A percentile compares a stretch with the other conserved stretches of the same genome.
Conservation (phyloP, 1,140 invertebrate genomes). For the Yoshiicerus persimilis region DNA sequence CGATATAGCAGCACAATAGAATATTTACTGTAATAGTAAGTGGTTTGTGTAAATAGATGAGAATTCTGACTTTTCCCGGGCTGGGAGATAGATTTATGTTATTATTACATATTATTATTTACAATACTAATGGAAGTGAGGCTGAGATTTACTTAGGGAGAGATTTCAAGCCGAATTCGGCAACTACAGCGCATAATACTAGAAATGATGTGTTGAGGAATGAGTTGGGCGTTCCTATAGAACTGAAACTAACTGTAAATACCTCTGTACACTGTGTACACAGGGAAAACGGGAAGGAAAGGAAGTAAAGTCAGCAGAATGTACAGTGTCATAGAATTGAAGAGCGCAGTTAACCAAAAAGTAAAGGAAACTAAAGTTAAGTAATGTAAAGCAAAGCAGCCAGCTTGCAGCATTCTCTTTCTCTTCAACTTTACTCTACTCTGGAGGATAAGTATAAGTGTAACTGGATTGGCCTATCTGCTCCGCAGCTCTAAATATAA, state of each 20-base stretch:
- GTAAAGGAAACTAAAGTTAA: not conserved
- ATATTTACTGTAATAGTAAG: not conserved
- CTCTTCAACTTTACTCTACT: not conserved
- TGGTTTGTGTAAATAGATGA: not conserved
- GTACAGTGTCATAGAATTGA: not conserved
- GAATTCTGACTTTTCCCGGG: not conserved
- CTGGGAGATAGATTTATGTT: not conserved
- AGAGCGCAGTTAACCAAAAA: not conserved
- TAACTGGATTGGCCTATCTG: slow-evolving; percentile 5
- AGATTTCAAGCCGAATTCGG: too few species aligned
- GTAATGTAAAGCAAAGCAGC: slow-evolving; percentile 11
- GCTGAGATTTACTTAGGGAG: too few species aligned
- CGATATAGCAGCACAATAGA: too few species aligned
- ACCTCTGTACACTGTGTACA: too few species aligned
- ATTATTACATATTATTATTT: not conserved
- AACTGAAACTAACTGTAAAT: not conserved
- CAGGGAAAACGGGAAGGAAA: too few species aligned
- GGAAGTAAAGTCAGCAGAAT: not conserved
- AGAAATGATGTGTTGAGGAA: not conserved
- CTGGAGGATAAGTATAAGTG: slow-evolving; percentile 1
- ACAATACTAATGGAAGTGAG: too few species aligned
- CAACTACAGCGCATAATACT: too few species aligned
- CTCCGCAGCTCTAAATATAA: not conserved
- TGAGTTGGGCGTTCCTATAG: not conserved
- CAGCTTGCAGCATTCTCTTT: slow-evolving; percentile 2